Percentiles rank a stretch among this genome's conserved stretches.
Conservation (phyloP, 2,113 vertebrate species). For the Coryphaenoides rupestris region DNA sequence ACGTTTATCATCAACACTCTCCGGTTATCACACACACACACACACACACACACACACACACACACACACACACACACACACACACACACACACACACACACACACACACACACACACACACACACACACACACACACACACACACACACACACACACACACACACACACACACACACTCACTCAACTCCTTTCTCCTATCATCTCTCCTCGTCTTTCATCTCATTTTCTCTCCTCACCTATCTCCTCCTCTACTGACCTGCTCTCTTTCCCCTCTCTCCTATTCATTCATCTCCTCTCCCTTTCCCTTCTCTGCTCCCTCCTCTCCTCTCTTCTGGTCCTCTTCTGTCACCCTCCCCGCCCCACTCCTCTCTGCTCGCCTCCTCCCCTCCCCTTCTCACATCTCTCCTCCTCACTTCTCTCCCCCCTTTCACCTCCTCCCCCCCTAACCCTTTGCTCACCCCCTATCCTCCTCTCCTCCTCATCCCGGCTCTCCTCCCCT, state of each 20-base stretch:
- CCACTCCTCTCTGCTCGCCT: too few relatives aligned
- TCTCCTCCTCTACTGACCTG: neutral
- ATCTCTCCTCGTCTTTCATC: neutral
- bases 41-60: neutral
- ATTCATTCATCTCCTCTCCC: too few relatives aligned
- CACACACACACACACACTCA: too few relatives aligned
- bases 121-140: neutral
- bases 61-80: neutral
- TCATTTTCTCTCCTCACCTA: neutral
- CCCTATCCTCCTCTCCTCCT: too few relatives aligned
- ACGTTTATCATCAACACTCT: too few relatives aligned
- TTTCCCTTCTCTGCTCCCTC: too few relatives aligned
- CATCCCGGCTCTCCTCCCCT: too few relatives aligned
- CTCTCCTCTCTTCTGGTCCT: too few relatives aligned
- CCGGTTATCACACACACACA: too few relatives aligned
- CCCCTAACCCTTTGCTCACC: neutral
- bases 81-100: neutral
- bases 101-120: neutral
- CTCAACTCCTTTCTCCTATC: neutral
- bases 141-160: too few relatives aligned
- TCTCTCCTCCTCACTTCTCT: conserved; percentile 1
- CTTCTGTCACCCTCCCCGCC: neutral
- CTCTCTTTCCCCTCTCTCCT: neutral
- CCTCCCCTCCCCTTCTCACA: neutral
- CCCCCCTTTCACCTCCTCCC: too few relatives aligned